Evolutionary conservation across 1,140 invertebrate species (phyloP), one percentile per base, ranked within the genome.

Genomic region (Temnothorax longispinosus): DNA sequence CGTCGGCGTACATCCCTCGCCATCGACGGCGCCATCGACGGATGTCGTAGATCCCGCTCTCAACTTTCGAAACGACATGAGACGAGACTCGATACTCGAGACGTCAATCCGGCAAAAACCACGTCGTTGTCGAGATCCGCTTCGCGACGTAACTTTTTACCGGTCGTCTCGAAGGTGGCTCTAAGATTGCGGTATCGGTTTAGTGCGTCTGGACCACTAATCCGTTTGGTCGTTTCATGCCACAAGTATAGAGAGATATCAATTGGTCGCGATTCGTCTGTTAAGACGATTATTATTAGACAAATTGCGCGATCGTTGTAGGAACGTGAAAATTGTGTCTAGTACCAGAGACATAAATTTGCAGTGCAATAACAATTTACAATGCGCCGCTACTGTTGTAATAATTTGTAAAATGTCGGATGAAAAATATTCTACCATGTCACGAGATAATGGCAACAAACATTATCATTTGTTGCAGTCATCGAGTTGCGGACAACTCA

Each of bases 91-190:
- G 75, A 65, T 82, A 86, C 87, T 89, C 56, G 76, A 87, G 71
- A 78, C 76, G 76, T 89, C 87, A 86, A 67, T 80, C 75, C 60
- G 76, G 47, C 71, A 85, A 89, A 85, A 89, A 89, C 77, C 54
- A 44, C 85, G 84, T 81, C 75, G 67, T 89, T 62, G 47, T 81
- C 18, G 44, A 60, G 56, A 88, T 67, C 13, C 64, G 84, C 88
- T 80, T 85, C 78, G 52, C 56, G 11, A 32, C 65, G 62, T 75
- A 64, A 87, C 54, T 89, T 86, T 82, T 87, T 74, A 44, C 18
- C 32, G 41, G 1, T 32, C n/a, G 18, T 77, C 60, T 89, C 71
- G 15, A 32, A 27, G 4, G 54, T 13, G 27, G 62, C 54, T 82
- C 38, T 21, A 35, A 84, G 32, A 84, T 84, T 35, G n/a, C 41